A percentile compares a stretch with the other conserved stretches of the same genome.
These are phyloP conservation scores for Brachionus paranguensis DNA, from an alignment of 1,140 invertebrate genomes.

Conservation along the genomic window DNA sequence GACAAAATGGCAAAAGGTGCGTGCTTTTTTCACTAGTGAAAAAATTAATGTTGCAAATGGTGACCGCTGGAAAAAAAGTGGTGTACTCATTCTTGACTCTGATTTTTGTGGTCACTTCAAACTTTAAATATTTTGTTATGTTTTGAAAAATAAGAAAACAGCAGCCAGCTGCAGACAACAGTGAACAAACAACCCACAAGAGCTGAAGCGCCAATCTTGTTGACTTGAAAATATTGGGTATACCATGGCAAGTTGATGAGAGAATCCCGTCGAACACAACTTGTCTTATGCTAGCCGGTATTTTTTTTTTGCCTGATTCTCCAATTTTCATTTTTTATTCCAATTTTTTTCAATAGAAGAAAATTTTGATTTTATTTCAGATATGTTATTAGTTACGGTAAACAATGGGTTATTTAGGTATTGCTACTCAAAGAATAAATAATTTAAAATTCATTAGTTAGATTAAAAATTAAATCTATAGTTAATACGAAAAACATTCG, in stretches of 20 bases:
- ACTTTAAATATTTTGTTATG: not conserved
- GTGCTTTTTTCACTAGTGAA: not conserved
- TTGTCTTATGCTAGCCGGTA: not conserved
- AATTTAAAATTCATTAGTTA: too few species aligned
- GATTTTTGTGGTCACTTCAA: not conserved
- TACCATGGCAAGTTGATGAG: slow-evolving; percentile 21
- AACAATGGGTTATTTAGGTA: too few species aligned
- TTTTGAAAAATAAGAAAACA: not conserved
- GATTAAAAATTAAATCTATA: too few species aligned
- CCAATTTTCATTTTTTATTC: not conserved
- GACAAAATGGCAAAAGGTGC: not conserved
- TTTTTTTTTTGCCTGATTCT: not conserved
- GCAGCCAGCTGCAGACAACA: not conserved
- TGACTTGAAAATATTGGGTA: slow-evolving; percentile 8
- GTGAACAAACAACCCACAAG: not conserved
- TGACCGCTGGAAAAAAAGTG: not conserved
- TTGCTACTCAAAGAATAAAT: too few species aligned
- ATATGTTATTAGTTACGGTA: too few species aligned
- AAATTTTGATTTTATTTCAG: too few species aligned
- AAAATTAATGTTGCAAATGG: slow-evolving; percentile 14
- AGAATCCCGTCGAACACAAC: not conserved
- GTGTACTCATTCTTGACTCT: not conserved
- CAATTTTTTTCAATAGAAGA: too few species aligned
- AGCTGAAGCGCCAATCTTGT: not conserved
- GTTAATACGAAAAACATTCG: too few species aligned